Evolutionary conservation across 2,797 vertebrate species (phyloP).

Genomic region (Sebastes cheni): DNA sequence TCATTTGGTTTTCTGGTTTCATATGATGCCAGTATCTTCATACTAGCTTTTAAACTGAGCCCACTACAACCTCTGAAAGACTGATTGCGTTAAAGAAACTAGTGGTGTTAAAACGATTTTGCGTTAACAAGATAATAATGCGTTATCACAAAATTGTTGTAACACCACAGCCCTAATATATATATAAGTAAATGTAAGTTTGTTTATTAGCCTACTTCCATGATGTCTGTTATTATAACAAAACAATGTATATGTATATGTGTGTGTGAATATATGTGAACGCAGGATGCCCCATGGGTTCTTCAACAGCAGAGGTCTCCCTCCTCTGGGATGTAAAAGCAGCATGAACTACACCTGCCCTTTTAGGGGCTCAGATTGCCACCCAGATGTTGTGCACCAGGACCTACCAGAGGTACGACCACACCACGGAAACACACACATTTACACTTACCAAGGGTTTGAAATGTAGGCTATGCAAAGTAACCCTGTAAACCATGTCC

Average conservation of each 20-base stretch:
- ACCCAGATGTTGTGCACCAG: neutral
- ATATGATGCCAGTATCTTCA: too few relatives aligned
- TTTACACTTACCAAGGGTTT: neutral
- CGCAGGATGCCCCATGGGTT: neutral
- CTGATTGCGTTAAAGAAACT: too few relatives aligned
- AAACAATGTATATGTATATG: neutral
- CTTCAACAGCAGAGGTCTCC: constrained; percentile 27
- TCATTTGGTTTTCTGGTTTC: too few relatives aligned
- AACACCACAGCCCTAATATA: too few relatives aligned
- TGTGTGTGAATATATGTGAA: neutral
- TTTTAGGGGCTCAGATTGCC: neutral
- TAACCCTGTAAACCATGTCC: too few relatives aligned
- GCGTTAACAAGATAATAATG: too few relatives aligned
- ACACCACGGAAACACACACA: neutral
- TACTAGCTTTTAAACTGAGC: too few relatives aligned
- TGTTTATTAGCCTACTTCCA: neutral
- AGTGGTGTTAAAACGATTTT: too few relatives aligned
- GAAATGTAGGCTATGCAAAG: neutral
- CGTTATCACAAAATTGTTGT: too few relatives aligned
- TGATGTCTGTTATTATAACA: neutral
- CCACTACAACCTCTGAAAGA: too few relatives aligned
- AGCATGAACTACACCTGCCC: neutral
- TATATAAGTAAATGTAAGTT: too few relatives aligned
- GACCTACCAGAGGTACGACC: neutral
- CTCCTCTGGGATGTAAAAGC: neutral